Evolutionary conservation across 2,888 invertebrate species (phyloP).

Genomic region (Ophion obscuratus): DNA sequence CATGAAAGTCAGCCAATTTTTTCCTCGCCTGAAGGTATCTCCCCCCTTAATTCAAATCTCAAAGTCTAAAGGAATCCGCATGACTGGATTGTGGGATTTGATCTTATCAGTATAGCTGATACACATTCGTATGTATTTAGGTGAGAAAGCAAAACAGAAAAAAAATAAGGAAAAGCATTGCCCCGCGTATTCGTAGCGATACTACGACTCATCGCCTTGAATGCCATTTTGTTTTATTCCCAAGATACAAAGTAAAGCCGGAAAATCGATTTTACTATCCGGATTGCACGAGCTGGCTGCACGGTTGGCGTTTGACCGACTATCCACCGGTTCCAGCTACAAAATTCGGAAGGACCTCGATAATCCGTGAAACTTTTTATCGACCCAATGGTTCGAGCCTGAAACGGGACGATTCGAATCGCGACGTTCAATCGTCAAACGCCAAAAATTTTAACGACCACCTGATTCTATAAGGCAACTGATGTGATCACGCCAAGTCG

Average conservation of each 20-base stretch:
- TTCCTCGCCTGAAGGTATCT: too few relatives aligned
- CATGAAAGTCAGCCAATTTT: too few relatives aligned
- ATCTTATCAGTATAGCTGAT: background rate
- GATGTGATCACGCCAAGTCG: slow-evolving; percentile 1
- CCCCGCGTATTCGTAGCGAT: background rate
- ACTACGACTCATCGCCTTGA: background rate
- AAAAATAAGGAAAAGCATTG: too few relatives aligned
- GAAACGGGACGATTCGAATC: slow-evolving; percentile 74
- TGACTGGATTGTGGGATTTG: background rate
- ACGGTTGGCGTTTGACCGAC: slow-evolving; percentile 79
- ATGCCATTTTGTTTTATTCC: slow-evolving; percentile 6
- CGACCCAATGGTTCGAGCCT: slow-evolving; percentile 74
- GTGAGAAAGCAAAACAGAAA: too few relatives aligned
- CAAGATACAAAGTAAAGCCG: slow-evolving; percentile 75
- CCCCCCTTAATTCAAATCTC: background rate
- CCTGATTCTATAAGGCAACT: slow-evolving; percentile 65
- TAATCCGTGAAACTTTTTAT: slow-evolving; percentile 75
- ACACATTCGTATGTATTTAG: background rate
- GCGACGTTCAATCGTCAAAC: slow-evolving; percentile 68
- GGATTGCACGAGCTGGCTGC: slow-evolving; percentile 78
- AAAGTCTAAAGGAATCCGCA: background rate
- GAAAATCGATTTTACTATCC: slow-evolving; percentile 79
- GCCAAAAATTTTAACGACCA: slow-evolving; percentile 74
- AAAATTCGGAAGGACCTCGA: slow-evolving; percentile 68
- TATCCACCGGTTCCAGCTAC: slow-evolving; percentile 68